Percentiles rank a stretch among this genome's conserved stretches.
Conservation (phyloP, 2,113 vertebrate species). For the Himantopus leucocephalus region DNA sequence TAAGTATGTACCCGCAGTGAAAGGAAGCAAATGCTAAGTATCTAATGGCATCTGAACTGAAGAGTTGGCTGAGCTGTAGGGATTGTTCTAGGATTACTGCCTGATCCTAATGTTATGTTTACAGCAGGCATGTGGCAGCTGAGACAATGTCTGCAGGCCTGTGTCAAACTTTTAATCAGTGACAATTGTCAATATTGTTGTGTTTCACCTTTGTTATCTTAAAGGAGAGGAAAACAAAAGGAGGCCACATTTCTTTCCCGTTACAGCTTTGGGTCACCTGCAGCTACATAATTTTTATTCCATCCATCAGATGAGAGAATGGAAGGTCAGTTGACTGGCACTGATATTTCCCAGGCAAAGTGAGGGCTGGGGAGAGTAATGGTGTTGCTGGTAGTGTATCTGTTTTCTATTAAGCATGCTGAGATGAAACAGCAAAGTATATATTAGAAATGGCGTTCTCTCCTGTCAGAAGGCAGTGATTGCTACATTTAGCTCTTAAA, state of each 20-base stretch:
- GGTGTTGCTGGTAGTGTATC: not conserved
- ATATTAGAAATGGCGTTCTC: not conserved
- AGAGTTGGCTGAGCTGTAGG: not conserved
- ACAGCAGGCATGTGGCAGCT: not conserved
- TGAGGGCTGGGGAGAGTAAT: not conserved
- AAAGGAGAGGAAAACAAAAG: not conserved
- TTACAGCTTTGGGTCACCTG: not conserved
- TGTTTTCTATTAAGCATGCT: slow-evolving; percentile 49
- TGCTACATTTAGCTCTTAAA: slow-evolving; percentile 44
- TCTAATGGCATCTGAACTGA: not conserved
- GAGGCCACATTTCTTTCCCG: not conserved
- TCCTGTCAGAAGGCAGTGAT: slow-evolving; percentile 20
- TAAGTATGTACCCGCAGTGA: not conserved
- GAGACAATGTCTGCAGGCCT: not conserved
- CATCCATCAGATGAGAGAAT: not conserved
- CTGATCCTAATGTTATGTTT: not conserved
- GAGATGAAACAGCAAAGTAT: slow-evolving; percentile 38
- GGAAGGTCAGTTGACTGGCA: not conserved
- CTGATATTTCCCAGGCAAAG: slow-evolving; percentile 9
- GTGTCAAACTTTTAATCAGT: not conserved
- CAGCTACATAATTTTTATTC: not conserved
- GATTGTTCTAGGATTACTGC: not conserved
- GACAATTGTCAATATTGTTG: not conserved
- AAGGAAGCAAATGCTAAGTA: not conserved
- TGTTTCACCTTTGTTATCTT: not conserved